These are phyloP conservation scores for Xiphorhynchus erythropygius DNA, from an alignment of 2,797 vertebrate genomes.

Conservation along the genomic window DNA sequence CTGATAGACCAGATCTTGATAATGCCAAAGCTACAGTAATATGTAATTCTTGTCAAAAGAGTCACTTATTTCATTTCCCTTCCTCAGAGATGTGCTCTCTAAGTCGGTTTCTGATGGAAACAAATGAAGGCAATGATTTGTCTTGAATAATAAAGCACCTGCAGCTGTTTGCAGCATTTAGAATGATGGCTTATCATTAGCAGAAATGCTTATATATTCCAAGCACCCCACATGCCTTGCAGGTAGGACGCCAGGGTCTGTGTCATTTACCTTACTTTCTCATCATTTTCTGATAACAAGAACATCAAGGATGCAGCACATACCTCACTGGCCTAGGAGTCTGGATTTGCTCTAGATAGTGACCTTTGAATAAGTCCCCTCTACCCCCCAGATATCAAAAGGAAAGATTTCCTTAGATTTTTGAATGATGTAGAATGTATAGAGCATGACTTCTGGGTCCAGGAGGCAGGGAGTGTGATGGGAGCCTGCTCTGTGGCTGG, in stretches of 20 bases:
- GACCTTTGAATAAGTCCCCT: not conserved
- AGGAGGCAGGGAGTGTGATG: not conserved
- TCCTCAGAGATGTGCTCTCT: slow-evolving; percentile 27
- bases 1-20: slow-evolving; percentile 27
- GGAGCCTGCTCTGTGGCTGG: not conserved
- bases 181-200: slow-evolving; percentile 36
- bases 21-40: not conserved
- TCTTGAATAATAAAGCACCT: slow-evolving; percentile 68
- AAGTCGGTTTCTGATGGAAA: slow-evolving; percentile 36
- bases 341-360: not conserved
- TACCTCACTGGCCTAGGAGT: not conserved
- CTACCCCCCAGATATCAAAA: not conserved
- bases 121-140: slow-evolving; percentile 45
- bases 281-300: not conserved
- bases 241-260: not conserved
- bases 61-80: slow-evolving; percentile 48
- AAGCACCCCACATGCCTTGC: not conserved
- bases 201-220: slow-evolving; percentile 13
- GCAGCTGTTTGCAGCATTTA: slow-evolving; percentile 45
- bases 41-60: slow-evolving; percentile 39
- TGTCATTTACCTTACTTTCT: not conserved
- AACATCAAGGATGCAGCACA: not conserved
- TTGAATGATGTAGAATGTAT: not conserved
- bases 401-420: not conserved
- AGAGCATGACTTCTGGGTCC: not conserved